phyloP scores from a whole-genome alignment of 2,113 vertebrate genomes.

The Okapia johnstoni region DNA sequence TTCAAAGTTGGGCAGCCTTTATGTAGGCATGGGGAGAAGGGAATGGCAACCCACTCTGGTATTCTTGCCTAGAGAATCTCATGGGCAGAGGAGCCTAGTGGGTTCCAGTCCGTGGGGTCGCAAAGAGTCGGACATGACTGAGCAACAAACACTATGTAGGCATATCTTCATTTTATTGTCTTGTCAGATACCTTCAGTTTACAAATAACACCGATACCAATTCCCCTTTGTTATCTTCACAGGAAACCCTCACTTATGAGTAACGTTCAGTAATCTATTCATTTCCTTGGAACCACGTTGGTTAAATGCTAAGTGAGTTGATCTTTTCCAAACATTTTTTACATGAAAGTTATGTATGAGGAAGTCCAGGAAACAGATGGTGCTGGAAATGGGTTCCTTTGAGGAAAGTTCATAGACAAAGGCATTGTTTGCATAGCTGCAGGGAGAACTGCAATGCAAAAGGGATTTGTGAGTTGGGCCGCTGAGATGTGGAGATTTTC shows the following conservation, averaged over 20 bases:
- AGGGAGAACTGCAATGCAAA: not conserved
- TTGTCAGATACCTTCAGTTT: not conserved
- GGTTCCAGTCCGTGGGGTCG: not conserved
- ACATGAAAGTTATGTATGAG: not conserved
- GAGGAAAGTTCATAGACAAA: not conserved
- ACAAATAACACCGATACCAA: not conserved
- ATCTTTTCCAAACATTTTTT: not conserved
- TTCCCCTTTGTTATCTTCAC: not conserved
- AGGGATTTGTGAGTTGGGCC: not conserved
- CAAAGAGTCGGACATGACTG: not conserved
- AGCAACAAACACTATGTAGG: not conserved
- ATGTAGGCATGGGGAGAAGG: not conserved
- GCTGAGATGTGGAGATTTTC: not conserved
- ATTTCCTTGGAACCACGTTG: not conserved
- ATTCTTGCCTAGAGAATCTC: not conserved
- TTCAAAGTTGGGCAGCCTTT: not conserved
- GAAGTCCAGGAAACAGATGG: not conserved
- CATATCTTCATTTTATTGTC: accelerated
- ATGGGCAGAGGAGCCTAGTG: not conserved
- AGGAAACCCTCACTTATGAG: not conserved
- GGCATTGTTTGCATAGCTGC: not conserved
- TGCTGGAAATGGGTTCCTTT: not conserved
- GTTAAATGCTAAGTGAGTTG: not conserved
- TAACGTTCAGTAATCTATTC: not conserved
- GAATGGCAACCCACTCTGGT: not conserved